phyloP scores from a whole-genome alignment of 2,797 vertebrate species.

The Siniperca scherzeri region DNA sequence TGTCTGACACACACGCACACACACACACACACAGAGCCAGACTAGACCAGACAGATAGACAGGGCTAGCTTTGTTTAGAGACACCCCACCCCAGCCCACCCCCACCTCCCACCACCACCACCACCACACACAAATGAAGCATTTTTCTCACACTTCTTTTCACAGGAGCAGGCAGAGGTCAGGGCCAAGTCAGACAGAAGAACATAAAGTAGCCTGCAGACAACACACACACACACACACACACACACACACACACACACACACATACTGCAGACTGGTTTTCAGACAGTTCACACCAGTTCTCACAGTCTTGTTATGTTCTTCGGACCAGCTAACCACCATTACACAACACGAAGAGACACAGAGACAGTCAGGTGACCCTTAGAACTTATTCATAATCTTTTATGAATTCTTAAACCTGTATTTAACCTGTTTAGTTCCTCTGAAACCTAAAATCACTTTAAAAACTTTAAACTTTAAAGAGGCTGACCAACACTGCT shows the following conservation, averaged over 20 bases:
- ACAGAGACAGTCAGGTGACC: constrained; percentile 4
- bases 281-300: constrained; percentile 43
- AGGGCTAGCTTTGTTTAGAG: constrained; percentile 76
- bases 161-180: constrained; percentile 71
- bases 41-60: constrained; percentile 58
- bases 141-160: constrained; percentile 67
- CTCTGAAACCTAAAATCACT: background rate
- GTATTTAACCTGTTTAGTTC: background rate
- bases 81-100: constrained; percentile 35
- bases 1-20: constrained; percentile 37
- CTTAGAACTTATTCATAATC: background rate
- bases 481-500: background rate
- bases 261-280: constrained; percentile 23
- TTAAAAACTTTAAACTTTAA: background rate
- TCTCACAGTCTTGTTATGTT: constrained; percentile 27
- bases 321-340: constrained; percentile 21
- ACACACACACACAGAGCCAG: constrained; percentile 37
- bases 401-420: background rate
- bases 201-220: constrained; percentile 49
- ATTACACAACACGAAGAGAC: constrained; percentile 21
- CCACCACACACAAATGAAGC: constrained; percentile 19
- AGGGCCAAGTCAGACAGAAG: constrained; percentile 67
- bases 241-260: constrained; percentile 42
- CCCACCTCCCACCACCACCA: constrained; percentile 3
- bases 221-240: constrained; percentile 46